Base-by-base conservation (phyloP, 2,113 vertebrate genomes). In the Electrona antarctica region DNA sequence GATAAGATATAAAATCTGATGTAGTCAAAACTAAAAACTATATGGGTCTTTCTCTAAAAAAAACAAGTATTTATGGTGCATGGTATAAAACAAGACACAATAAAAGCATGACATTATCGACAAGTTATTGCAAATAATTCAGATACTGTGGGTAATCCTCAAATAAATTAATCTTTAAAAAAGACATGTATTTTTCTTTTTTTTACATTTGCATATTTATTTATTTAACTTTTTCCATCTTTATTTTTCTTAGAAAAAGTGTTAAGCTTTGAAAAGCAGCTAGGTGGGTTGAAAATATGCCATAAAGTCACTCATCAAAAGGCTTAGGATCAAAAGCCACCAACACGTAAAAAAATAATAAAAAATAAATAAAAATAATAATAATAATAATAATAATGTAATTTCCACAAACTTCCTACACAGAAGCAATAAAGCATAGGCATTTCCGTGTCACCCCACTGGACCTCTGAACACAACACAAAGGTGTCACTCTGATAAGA, bases 111-210 rank as follows among this genome's bases (percentile, higher is more conserved):
- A 62, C 58, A 69, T 78, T 29, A 59, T 56, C 45, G 61, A 77
- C 21, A 58, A 81, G 67, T 88, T 87, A 77, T 81, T 89, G 49
- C 77, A 87, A 90, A 90, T 77, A 85, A 71, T 54, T 47, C 56
- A 83, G 77, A 77, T 77, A 84, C 69, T 77, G 74, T 52, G 58
- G 82, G 72, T 67, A 80, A 71, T 82, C 83, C 73, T 80, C 65
- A 71, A 92, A 93, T 93, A 93, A 92, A 93, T 93, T 92, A 21
- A 74, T 83, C 87, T 86, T 6, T n/a, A n/a, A 88, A 92, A 94
- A 94, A 92, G 92, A 91, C 80, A 84, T 79, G n/a, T n/a, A n/a
- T n/a, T n/a, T n/a, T n/a, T n/a, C n/a, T 79, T 85, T 80, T 85
- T 82, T 68, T 73, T 74, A 67, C 15, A 21, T 49, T 77, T 67